Conservation (phyloP, 2,888 invertebrate genomes). For the Maniola hyperantus region DNA sequence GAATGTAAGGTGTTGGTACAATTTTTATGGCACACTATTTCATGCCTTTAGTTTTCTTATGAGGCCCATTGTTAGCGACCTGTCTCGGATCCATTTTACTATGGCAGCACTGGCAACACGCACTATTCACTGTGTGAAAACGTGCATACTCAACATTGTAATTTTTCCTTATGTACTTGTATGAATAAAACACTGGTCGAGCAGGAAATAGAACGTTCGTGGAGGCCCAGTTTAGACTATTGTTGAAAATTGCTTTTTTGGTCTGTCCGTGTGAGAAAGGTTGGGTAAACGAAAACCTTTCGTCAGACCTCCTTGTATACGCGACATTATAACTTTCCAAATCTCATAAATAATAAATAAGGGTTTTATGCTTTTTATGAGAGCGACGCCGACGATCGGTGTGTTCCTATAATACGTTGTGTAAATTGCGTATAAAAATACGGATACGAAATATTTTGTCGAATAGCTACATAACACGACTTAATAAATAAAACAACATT, state of each 20-base stretch:
- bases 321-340: conserved; percentile 8
- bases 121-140: too few relatives aligned
- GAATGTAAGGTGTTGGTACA: too few relatives aligned
- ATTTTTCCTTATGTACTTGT: not conserved
- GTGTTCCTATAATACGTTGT: not conserved
- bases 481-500: not conserved
- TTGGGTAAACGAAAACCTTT: conserved; percentile 4
- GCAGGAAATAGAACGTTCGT: not conserved
- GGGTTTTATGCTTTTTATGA: conserved; percentile 12
- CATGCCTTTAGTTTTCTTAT: too few relatives aligned
- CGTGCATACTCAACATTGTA: too few relatives aligned
- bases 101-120: too few relatives aligned
- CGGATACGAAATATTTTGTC: not conserved
- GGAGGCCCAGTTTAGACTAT: not conserved
- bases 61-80: too few relatives aligned
- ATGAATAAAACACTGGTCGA: not conserved
- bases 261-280: not conserved
- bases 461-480: not conserved
- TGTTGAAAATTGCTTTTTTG: not conserved
- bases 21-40: too few relatives aligned
- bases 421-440: conserved; percentile 1
- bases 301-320: not conserved
- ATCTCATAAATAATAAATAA: conserved; percentile 15
- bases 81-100: too few relatives aligned
- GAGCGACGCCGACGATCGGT: not conserved